Evolutionary conservation across 2,797 vertebrate species (phyloP).

Genomic region (Acrossocheilus fasciatus): DNA sequence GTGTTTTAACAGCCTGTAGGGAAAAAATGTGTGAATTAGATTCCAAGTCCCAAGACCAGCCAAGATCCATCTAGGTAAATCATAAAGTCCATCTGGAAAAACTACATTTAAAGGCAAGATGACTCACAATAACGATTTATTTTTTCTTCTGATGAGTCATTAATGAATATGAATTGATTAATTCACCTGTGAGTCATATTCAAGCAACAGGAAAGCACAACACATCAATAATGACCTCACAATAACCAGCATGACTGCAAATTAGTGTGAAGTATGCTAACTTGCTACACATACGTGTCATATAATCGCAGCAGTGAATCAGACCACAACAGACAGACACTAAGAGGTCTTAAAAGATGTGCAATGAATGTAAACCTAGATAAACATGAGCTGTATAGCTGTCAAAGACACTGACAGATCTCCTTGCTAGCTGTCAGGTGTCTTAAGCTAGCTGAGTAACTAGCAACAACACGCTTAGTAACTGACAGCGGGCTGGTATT

Average conservation of each 20-base stretch:
- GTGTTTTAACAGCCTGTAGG: constrained; percentile 41
- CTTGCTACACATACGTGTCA: constrained; percentile 12
- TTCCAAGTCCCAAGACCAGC: not conserved
- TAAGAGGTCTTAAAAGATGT: not conserved
- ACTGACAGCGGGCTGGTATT: constrained; percentile 6
- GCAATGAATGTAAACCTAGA: not conserved
- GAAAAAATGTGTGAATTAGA: constrained; percentile 45
- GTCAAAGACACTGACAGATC: constrained; percentile 16
- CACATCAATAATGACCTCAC: not conserved
- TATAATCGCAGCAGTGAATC: not conserved
- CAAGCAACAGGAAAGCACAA: not conserved
- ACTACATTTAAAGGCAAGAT: not conserved
- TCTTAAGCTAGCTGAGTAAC: constrained; percentile 22
- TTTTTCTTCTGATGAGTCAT: not conserved
- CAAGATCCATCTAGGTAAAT: constrained; percentile 1
- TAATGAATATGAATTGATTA: not conserved
- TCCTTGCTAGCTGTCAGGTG: constrained; percentile 25
- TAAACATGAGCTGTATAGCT: not conserved
- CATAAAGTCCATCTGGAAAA: not conserved
- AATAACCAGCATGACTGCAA: not conserved
- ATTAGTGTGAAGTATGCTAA: constrained; percentile 6
- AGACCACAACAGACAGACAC: not conserved
- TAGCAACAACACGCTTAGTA: constrained; percentile 50
- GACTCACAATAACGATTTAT: not conserved
- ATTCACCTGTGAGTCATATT: not conserved